phyloP scores from a whole-genome alignment of 2,888 invertebrate species.

The Limnephilus rhombicus region DNA sequence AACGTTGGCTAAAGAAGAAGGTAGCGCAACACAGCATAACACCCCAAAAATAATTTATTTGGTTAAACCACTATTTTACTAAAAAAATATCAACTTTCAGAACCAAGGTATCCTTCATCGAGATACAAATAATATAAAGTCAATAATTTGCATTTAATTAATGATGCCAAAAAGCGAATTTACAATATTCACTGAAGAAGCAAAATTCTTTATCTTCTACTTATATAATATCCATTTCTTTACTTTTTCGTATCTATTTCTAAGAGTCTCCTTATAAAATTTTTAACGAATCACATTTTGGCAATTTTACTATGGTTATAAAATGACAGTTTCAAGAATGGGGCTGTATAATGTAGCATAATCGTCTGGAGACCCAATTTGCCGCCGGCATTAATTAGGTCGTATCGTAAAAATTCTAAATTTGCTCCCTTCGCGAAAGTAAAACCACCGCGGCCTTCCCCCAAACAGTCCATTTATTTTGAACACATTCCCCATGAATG shows the following conservation, averaged over 20 bases:
- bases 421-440: conserved; percentile 43
- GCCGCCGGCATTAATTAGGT: conserved; percentile 53
- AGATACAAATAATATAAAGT: too few relatives aligned
- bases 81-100: too few relatives aligned
- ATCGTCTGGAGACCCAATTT: conserved; percentile 45
- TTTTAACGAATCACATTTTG: not conserved
- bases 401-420: conserved; percentile 59
- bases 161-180: too few relatives aligned
- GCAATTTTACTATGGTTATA: conserved; percentile 34
- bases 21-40: too few relatives aligned
- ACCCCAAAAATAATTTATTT: too few relatives aligned
- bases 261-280: not conserved
- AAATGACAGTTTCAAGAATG: conserved; percentile 7
- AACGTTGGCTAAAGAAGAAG: too few relatives aligned
- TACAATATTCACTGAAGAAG: too few relatives aligned
- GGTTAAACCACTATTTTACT: too few relatives aligned
- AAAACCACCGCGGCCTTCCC: conserved; percentile 40
- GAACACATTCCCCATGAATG: conserved; percentile 62
- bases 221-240: not conserved
- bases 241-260: not conserved
- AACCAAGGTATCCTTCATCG: too few relatives aligned
- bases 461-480: conserved; percentile 57
- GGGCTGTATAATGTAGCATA: conserved; percentile 25
- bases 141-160: too few relatives aligned
- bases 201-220: not conserved